Evolutionary conservation across 2,888 invertebrate species (phyloP).

Genomic region (Colostygia pectinataria): DNA sequence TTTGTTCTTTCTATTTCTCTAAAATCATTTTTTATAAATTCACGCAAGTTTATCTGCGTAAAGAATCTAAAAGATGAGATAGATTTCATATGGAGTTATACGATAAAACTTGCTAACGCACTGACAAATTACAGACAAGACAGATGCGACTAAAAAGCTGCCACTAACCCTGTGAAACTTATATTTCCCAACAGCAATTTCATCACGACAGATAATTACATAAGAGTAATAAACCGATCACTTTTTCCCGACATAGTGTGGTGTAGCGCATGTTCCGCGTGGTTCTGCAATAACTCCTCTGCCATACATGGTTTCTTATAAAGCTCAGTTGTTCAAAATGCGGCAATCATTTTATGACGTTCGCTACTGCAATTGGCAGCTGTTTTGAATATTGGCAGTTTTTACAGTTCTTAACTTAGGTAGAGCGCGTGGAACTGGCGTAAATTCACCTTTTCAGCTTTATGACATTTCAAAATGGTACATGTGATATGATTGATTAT

Average conservation of each 20-base stretch:
- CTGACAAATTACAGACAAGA: not conserved
- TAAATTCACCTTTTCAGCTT: no score
- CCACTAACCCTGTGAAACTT: conserved; percentile 17
- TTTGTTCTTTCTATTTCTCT: no score
- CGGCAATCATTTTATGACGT: not conserved
- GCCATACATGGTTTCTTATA: conserved; percentile 63
- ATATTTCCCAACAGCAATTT: conserved; percentile 23
- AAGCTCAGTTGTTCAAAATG: not conserved
- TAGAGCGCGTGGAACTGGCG: no score
- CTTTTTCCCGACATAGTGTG: conserved; percentile 29
- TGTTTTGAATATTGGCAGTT: no score
- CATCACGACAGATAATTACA: conserved; percentile 20
- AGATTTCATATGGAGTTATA: no score
- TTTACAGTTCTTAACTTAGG: no score
- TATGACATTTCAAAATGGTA: no score
- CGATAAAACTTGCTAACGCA: no score
- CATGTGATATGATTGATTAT: no score
- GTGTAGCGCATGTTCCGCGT: conserved; percentile 58
- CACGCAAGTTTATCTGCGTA: no score
- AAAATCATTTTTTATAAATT: no score
- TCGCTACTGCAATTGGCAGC: not conserved
- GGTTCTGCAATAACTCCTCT: conserved; percentile 43
- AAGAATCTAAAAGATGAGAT: no score
- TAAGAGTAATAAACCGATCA: conserved; percentile 34
- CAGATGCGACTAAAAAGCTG: conserved; percentile 6